Evolutionary conservation across 92 coral and sea anemone genomes (phyloP), one percentile per base, ranked within the genome.

Genomic region (Plumapathes pennacea): DNA sequence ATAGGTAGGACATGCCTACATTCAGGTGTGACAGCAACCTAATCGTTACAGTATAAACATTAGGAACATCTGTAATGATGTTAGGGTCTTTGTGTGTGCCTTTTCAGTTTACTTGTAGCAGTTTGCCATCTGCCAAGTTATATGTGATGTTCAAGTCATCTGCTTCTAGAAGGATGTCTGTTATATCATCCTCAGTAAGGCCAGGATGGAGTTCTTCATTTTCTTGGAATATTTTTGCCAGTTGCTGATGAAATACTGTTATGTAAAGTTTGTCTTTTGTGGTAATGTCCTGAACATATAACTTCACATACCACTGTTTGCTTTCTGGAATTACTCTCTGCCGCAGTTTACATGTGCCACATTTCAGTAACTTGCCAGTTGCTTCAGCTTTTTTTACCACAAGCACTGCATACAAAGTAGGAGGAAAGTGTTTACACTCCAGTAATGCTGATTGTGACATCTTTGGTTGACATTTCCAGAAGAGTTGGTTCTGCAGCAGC

Each of bases 261-360:
- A 61, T 32, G 50, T 72, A 72, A 31, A 72, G 37, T 28, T 72
- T 72, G 34, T 32, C 45, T 33, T 70, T 60, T 60, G 60, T 50
- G 37, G 32, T 46, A 13, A 31, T 14, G 46, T 72, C 62, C 38
- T 72, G 54, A 32, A 72, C 64, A 62, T 61, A 72, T 38, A 62
- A 43, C 34, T 63, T 47, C 33, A 39, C 64, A 43, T 60, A 74
- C 82, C 67, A 74, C 17, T 54, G 58, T 29, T 63, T 33, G 54
- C 64, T 53, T 62, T 46, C 71, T 19, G 46, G 39, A 41, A 36
- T 46, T 44, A 20, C 38, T 62, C 49, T 27, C 44, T 60, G 71
- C 69, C 27, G 45, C 53, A 74, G 7, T 23, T 57, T 18, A 50
- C 68, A 74, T 4, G 52, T 46, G n/a, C 56, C 72, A 25, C 81